A percentile compares a stretch with the other conserved stretches of the same genome.
These are phyloP conservation scores for Tortrix viridana DNA, from an alignment of 2,888 invertebrate species.

Conservation along the genomic window DNA sequence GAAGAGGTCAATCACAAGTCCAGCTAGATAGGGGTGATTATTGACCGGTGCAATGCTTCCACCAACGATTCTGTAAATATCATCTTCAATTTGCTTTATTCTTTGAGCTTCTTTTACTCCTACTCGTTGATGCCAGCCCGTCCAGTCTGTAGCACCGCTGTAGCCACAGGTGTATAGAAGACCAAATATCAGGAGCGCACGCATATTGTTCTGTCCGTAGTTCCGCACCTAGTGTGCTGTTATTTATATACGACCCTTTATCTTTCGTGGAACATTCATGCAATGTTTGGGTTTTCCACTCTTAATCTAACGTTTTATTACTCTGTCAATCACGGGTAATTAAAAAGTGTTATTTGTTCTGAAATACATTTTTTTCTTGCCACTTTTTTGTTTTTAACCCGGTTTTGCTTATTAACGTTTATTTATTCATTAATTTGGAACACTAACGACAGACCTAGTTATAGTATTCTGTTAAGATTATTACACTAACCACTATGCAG, in stretches of 20 bases:
- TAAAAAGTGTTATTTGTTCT: conserved; percentile 4
- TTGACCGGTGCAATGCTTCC: conserved; percentile 60
- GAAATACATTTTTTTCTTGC: not conserved
- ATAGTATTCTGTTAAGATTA: too few relatives aligned
- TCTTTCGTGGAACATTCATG: conserved; percentile 11
- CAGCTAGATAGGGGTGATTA: conserved; percentile 67
- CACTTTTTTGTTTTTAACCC: not conserved
- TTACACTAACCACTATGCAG: too few relatives aligned
- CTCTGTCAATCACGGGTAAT: conserved; percentile 26
- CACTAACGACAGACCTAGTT: too few relatives aligned
- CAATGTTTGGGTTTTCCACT: conserved; percentile 12
- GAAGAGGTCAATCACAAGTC: conserved; percentile 61
- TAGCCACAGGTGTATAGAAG: conserved; percentile 45
- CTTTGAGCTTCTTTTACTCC: conserved; percentile 60
- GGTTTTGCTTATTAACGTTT: too few relatives aligned
- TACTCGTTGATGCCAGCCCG: conserved; percentile 62
- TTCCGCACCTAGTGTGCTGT: conserved; percentile 23
- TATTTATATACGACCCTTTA: conserved; percentile 44
- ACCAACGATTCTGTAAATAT: conserved; percentile 53
- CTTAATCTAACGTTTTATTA: conserved; percentile 43
- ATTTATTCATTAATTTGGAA: too few relatives aligned
- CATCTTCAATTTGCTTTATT: conserved; percentile 55
- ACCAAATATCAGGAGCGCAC: conserved; percentile 46
- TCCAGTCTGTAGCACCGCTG: conserved; percentile 43
- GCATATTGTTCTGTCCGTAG: conserved; percentile 50